phyloP scores from a whole-genome alignment of 2,797 vertebrate genomes.

The Botia kubotai region DNA sequence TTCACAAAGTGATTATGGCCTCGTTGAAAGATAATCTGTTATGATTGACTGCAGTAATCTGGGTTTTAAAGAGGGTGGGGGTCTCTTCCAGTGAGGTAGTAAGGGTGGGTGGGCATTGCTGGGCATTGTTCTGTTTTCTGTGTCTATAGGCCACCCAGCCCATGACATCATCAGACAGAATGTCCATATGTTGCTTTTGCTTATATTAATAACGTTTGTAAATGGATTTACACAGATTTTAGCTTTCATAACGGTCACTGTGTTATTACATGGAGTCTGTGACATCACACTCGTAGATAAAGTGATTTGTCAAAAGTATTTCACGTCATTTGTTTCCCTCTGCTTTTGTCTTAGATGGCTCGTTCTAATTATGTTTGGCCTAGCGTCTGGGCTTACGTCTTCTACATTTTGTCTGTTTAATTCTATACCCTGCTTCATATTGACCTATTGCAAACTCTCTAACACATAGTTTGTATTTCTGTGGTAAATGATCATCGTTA shows the following conservation, averaged over 20 bases:
- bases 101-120: background rate
- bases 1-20: slow-evolving; percentile 70
- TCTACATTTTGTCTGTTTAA: background rate
- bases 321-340: slow-evolving; percentile 17
- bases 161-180: slow-evolving; percentile 58
- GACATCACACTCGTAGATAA: slow-evolving; percentile 21
- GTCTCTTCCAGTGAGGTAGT: slow-evolving; percentile 25
- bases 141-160: slow-evolving; percentile 59
- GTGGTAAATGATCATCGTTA: too few relatives aligned
- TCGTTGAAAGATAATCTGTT: slow-evolving; percentile 68
- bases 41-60: slow-evolving; percentile 69
- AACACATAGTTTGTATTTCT: too few relatives aligned
- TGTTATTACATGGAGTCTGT: slow-evolving; percentile 30
- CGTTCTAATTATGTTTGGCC: slow-evolving; percentile 32
- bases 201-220: slow-evolving; percentile 52
- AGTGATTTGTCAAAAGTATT: slow-evolving; percentile 38
- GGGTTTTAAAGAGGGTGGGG: slow-evolving; percentile 50
- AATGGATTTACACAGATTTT: slow-evolving; percentile 36
- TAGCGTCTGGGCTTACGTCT: slow-evolving; percentile 21
- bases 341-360: slow-evolving; percentile 15
- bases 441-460: background rate
- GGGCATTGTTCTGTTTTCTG: slow-evolving; percentile 16
- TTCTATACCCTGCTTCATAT: background rate
- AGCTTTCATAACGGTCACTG: slow-evolving; percentile 26
- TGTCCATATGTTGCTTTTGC: slow-evolving; percentile 61